Conservation (phyloP, 1,140 invertebrate species). For the Cotesia glomerata region DNA sequence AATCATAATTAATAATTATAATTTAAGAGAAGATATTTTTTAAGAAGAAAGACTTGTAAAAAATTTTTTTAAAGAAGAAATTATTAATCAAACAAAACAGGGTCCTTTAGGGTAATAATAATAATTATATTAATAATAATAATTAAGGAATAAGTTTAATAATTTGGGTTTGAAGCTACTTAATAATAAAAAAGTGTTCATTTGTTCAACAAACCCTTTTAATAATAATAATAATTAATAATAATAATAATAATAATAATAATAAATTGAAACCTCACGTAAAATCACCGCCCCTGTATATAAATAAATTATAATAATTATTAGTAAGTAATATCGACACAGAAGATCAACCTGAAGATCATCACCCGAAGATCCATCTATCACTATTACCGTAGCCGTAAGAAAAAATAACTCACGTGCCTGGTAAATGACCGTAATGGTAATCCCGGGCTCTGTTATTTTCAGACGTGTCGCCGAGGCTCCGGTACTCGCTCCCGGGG, state of each 20-base stretch:
- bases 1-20: not conserved
- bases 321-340: not conserved
- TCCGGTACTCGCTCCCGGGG: not conserved
- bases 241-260: no score
- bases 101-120: not conserved
- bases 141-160: no score
- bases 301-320: not conserved
- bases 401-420: not conserved
- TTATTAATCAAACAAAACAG: not conserved
- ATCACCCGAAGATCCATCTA: conserved; percentile 13
- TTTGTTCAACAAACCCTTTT: no score
- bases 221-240: no score
- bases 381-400: conserved; percentile 1
- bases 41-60: not conserved
- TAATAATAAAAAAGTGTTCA: no score
- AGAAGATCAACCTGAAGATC: conserved; percentile 20
- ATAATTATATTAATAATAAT: not conserved
- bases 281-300: no score
- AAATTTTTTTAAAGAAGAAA: not conserved
- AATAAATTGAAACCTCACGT: no score
- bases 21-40: conserved; percentile 2
- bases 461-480: conserved; percentile 36
- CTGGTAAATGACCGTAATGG: conserved; percentile 9
- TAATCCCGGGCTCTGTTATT: conserved; percentile 45
- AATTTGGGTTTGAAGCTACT: no score